Percentiles rank a stretch among this genome's conserved stretches.
Evolutionary conservation across 35 echinoderm and acorn worm genomes (phyloP).

Genomic region (Lytechinus variegatus): DNA sequence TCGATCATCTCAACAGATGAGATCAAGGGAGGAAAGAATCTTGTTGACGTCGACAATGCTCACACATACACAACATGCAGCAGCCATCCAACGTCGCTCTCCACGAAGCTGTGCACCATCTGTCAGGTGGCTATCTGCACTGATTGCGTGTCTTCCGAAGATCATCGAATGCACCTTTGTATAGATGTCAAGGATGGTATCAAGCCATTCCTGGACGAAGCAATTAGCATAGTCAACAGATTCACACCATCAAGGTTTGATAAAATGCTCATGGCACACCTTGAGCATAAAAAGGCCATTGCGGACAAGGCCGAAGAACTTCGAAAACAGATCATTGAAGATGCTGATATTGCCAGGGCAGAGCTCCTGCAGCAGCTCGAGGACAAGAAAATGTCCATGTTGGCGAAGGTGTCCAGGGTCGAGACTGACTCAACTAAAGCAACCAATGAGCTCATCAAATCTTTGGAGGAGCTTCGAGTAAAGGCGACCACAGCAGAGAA

Average conservation of each 20-base stretch:
- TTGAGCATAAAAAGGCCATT: conserved; percentile 35
- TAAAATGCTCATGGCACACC: conserved; percentile 28
- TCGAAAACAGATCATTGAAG: conserved; percentile 47
- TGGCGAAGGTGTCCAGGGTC: conserved; percentile 38
- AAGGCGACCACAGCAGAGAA: conserved; percentile 27
- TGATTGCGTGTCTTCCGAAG: conserved; percentile 4
- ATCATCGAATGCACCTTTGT: conserved; percentile 11
- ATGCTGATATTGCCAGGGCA: not conserved
- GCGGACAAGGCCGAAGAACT: conserved; percentile 47
- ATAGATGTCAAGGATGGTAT: conserved; percentile 28
- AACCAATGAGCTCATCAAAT: conserved; percentile 44
- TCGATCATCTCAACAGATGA: conserved; percentile 3
- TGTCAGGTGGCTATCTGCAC: conserved; percentile 49
- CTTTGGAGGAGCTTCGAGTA: not conserved
- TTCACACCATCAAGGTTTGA: not conserved
- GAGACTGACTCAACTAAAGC: conserved; percentile 32
- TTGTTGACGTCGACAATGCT: conserved; percentile 24
- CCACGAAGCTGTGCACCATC: conserved; percentile 14
- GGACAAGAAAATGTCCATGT: conserved; percentile 38
- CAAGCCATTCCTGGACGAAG: conserved; percentile 25
- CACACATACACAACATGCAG: not conserved
- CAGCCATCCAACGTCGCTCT: not conserved
- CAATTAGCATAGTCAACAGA: not conserved
- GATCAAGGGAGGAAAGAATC: conserved; percentile 25
- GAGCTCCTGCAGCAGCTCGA: conserved; percentile 45